Percentiles rank a stretch among this genome's conserved stretches.
These are phyloP conservation scores for Aphidius gifuensis DNA, from an alignment of 1,140 invertebrate species.

Conservation along the genomic window DNA sequence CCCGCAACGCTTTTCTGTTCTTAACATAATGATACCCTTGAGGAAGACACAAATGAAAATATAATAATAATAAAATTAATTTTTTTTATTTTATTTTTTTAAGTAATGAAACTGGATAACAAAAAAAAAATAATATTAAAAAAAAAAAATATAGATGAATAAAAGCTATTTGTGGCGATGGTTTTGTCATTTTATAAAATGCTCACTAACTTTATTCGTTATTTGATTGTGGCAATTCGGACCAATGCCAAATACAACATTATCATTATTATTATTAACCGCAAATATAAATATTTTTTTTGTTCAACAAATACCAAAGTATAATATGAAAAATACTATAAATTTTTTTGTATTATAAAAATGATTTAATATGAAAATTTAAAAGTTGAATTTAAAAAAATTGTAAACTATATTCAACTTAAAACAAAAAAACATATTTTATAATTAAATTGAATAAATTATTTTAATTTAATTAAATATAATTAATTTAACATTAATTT, in stretches of 20 bases:
- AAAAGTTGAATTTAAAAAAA: no score
- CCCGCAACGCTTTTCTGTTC: constrained; percentile 26
- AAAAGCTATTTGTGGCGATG: constrained; percentile 38
- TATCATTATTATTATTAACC: constrained; percentile 5
- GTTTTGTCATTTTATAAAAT: neutral
- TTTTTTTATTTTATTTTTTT: no score
- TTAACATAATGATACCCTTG: constrained; percentile 38
- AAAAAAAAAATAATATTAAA: constrained; percentile 2
- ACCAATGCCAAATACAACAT: constrained; percentile 17
- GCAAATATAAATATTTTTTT: no score
- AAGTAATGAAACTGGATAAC: neutral
- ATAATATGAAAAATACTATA: no score
- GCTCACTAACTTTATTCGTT: constrained; percentile 1
- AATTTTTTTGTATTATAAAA: no score
- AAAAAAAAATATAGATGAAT: constrained; percentile 16
- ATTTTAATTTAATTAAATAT: no score
- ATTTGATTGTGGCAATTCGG: constrained; percentile 13
- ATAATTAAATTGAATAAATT: no score
- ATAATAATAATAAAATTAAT: no score
- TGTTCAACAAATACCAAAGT: neutral
- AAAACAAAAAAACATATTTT: no score
- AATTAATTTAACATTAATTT: neutral
- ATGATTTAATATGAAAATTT: no score
- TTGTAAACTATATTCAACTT: no score
- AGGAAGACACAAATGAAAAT: no score